Evolutionary conservation across 2,888 invertebrate species (phyloP), one percentile per base, ranked within the genome.

Genomic region (Carabus problematicus): DNA sequence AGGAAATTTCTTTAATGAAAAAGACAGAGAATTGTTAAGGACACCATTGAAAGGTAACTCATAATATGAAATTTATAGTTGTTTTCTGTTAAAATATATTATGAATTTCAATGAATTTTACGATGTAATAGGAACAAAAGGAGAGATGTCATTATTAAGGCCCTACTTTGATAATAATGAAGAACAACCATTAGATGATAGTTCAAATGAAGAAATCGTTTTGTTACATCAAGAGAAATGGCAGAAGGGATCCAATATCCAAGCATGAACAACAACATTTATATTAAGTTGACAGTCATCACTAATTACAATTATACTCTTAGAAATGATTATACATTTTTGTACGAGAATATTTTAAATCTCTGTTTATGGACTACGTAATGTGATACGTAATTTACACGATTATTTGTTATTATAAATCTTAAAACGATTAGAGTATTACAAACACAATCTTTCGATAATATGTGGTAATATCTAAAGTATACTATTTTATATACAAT

Each of bases 151-250:
- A 11, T 77, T 78, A 3, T 52, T 72, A 14, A 84, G 86, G 75
- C 91, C 92, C 0, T 92, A 91, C 78, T 92, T 85, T 74, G 91
- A 92, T 73, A 90, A 90, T 39, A 90, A 91, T 52, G 87, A 89
- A 3, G 81, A 88, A 14, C 85, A 85, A 0, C 84, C 85, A 0
- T 84, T 87, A 0, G 83, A 87, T 40, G 87, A 87, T 61, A 84
- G 85, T 0, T 87, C 80, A 1, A 74, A 85, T 70, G 88, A 87
- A 63, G 88, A 88, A 67, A 82, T 87, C 8, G 86, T 87, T 4
- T 81, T 87, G 47, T 82, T 87, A 8, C 78, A 69, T 16, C 29
- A 41, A 29, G 61, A 69, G 8, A 69, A 69, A 54, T 55, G 54
- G 62, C 61, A 61, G 7, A 59, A 59, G 14, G 56, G 18, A 1